Evolutionary conservation across 2,113 vertebrate genomes (phyloP), one percentile per base, ranked within the genome.

Genomic region (Hymenochirus boettgeri): DNA sequence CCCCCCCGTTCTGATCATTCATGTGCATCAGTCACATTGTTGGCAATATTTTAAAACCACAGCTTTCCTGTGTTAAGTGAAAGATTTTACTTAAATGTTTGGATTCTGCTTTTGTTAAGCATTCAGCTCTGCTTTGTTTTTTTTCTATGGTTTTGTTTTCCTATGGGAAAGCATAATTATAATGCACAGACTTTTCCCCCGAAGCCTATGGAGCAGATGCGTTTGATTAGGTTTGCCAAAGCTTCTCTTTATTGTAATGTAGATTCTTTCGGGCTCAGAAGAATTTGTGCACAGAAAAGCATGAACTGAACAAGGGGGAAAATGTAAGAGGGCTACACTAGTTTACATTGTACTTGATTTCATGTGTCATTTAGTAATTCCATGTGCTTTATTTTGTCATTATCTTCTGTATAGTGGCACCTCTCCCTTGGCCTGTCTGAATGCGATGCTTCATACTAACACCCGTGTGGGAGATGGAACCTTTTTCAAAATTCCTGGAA

Each of bases 381-480:
- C 19, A 22, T 64, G 29, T 39, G 37, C 52, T 33, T 26, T 61
- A 35, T 29, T 54, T 55, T 64, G 29, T 63, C 45, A 55, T 52
- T 53, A 80, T 88, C 65, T 90, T 80, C 84, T 57, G 55, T 87
- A 76, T 78, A 92, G 90, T 86, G 89, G 88, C 78, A 90, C 90
- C 65, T 92, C 90, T 86, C 90, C 89, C 71, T 85, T 91, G 87
- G 89, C 90, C 79, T 90, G 90, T 79, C 82, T 92, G 83, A 91
- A 90, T 86, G 89, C 88, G 73, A 91, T 92, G 88, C 90, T 92
- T 83, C 90, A 90, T 74, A 92, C 85, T 83, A 91, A 90, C 79
- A 88, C 88, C 74, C 89, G 88, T 70, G 80, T 89, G 79, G 89
- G 88, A 78, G 88, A 91, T 87, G 88, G 89, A 77, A 90, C 88